Evolutionary conservation across 1,140 invertebrate genomes (phyloP).

Genomic region (Triops longicaudatus): DNA sequence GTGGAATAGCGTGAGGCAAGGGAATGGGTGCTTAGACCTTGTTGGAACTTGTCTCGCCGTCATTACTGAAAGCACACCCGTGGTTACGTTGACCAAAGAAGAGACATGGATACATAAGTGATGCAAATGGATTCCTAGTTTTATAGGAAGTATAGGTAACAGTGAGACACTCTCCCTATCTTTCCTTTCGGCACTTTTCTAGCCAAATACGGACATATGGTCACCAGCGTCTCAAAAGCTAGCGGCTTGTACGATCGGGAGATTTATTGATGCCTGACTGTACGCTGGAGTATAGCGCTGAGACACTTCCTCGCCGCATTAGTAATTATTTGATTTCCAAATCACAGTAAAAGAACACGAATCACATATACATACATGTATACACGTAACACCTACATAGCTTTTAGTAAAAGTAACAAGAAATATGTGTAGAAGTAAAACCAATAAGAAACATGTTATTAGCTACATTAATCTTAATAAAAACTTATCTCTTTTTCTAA

Average conservation of each 20-base stretch:
- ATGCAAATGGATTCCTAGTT: neutral
- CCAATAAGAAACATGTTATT: too few relatives aligned
- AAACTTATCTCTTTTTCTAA: too few relatives aligned
- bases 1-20: neutral
- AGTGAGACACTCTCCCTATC: neutral
- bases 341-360: too few relatives aligned
- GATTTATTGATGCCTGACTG: neutral
- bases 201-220: neutral
- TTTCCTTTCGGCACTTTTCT: neutral
- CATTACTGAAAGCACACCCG: neutral
- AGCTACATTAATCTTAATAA: too few relatives aligned
- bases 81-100: neutral
- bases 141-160: neutral
- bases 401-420: too few relatives aligned
- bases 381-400: too few relatives aligned
- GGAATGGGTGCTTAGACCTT: neutral
- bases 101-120: neutral
- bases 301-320: too few relatives aligned
- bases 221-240: neutral
- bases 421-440: too few relatives aligned
- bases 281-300: neutral
- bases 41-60: neutral
- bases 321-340: too few relatives aligned
- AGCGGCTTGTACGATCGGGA: neutral
- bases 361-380: too few relatives aligned